Conservation (phyloP, 1,140 invertebrate species). For the Drosophila nikananu region DNA sequence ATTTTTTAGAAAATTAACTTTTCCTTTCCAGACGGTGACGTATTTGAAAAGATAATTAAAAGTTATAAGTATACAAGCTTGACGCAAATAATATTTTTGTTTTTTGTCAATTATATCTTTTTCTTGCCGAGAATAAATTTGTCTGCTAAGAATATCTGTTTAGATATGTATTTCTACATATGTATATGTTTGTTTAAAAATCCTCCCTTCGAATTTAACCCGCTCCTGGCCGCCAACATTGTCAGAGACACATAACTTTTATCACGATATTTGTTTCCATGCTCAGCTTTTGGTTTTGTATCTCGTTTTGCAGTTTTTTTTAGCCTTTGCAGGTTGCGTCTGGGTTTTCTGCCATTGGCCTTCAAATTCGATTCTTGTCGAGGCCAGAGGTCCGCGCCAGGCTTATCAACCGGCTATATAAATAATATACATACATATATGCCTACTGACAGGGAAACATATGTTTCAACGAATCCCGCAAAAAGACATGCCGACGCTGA, state of each 20-base stretch:
- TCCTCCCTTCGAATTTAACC: neutral
- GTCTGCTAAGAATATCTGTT: neutral
- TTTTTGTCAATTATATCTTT: conserved; percentile 4
- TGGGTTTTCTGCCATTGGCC: conserved; percentile 53
- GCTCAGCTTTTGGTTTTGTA: conserved; percentile 43
- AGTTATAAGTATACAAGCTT: neutral
- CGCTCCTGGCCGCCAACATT: conserved; percentile 30
- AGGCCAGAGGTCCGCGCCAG: conserved; percentile 3
- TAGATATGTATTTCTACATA: neutral
- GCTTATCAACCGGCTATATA: conserved; percentile 19
- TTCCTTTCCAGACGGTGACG: neutral
- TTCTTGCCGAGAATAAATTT: neutral
- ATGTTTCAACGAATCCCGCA: conserved; percentile 19
- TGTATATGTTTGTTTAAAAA: neutral
- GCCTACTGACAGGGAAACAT: neutral
- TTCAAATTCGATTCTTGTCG: conserved; percentile 36
- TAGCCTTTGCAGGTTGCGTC: conserved; percentile 23
- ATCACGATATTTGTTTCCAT: conserved; percentile 40
- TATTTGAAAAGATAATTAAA: neutral
- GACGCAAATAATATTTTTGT: conserved; percentile 4
- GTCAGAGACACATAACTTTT: conserved; percentile 32
- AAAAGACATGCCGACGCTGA: neutral
- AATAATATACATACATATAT: neutral
- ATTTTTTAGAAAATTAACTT: neutral
- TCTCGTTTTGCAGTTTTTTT: conserved; percentile 18